phyloP scores from a whole-genome alignment of 2,797 vertebrate genomes.

The Hippocampus kuda region DNA sequence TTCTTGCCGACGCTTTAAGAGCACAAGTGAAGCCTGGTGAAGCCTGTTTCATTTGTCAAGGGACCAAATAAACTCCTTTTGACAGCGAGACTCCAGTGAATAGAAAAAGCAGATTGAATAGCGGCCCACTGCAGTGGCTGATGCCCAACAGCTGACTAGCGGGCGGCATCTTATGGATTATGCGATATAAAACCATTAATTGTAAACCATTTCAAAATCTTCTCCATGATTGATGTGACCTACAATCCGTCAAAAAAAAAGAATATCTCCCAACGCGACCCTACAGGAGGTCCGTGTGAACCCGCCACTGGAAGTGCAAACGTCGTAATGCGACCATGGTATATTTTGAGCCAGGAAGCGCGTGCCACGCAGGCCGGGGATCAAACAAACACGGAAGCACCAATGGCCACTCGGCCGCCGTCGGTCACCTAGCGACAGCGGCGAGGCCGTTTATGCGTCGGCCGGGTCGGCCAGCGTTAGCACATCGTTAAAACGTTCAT shows the following conservation, averaged over 20 bases:
- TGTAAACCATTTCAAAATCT: too few relatives aligned
- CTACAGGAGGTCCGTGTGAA: background rate
- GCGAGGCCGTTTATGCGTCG: background rate
- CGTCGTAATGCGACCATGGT: background rate
- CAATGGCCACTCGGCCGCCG: background rate
- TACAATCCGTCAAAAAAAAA: too few relatives aligned
- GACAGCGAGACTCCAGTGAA: background rate
- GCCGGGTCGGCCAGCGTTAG: background rate
- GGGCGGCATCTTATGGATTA: background rate
- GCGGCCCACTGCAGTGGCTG: background rate
- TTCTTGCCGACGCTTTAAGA: conserved; percentile 62
- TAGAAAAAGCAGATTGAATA: background rate
- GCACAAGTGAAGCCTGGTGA: conserved; percentile 59
- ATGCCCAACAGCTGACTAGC: background rate
- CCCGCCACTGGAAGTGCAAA: conserved; percentile 1
- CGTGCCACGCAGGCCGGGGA: background rate
- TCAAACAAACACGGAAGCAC: conserved; percentile 5
- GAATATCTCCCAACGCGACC: background rate
- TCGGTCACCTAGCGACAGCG: background rate
- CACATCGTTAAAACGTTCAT: background rate
- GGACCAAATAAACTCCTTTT: background rate
- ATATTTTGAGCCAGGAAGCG: conserved; percentile 1
- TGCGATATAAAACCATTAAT: too few relatives aligned
- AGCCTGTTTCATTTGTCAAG: conserved; percentile 60
- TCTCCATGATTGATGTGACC: too few relatives aligned